Conservation (phyloP, 64 coral and sea anemone species). For the Hydrozoanthus tunicans region DNA sequence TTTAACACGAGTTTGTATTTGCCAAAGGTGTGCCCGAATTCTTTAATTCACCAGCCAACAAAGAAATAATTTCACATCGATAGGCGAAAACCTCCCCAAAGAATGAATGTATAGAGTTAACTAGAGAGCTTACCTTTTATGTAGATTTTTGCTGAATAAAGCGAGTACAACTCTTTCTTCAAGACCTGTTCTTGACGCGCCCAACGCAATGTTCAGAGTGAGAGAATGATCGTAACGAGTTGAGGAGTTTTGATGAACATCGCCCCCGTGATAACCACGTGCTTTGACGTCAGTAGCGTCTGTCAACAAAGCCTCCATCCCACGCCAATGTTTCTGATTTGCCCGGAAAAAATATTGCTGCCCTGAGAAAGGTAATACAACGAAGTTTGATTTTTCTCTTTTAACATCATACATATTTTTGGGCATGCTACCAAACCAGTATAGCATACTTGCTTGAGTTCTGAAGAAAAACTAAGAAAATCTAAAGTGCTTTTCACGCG, state of each 20-base stretch:
- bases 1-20: not conserved
- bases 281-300: slow-evolving; percentile 4
- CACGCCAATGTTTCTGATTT: not conserved
- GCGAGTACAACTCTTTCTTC: not conserved
- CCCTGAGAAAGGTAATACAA: too few species aligned
- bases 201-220: slow-evolving; percentile 22
- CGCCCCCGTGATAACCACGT: slow-evolving; percentile 23
- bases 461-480: too few species aligned
- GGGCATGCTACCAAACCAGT: too few species aligned
- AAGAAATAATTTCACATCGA: not conserved
- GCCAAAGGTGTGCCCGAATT: slow-evolving; percentile 30
- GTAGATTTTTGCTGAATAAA: slow-evolving; percentile 27
- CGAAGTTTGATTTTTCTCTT: too few species aligned
- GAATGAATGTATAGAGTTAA: not conserved
- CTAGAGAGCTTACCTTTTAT: slow-evolving; percentile 19
- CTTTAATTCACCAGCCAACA: not conserved
- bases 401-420: too few species aligned
- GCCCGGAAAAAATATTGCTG: not conserved
- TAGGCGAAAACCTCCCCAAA: not conserved
- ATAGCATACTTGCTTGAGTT: too few species aligned
- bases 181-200: not conserved
- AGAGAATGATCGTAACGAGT: not conserved
- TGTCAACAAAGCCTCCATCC: not conserved
- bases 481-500: too few species aligned
- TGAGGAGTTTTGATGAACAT: slow-evolving; percentile 35